Percentiles rank a stretch among this genome's conserved stretches.
Evolutionary conservation across 2,888 invertebrate genomes (phyloP).

Genomic region (Camptogramma bilineatum): DNA sequence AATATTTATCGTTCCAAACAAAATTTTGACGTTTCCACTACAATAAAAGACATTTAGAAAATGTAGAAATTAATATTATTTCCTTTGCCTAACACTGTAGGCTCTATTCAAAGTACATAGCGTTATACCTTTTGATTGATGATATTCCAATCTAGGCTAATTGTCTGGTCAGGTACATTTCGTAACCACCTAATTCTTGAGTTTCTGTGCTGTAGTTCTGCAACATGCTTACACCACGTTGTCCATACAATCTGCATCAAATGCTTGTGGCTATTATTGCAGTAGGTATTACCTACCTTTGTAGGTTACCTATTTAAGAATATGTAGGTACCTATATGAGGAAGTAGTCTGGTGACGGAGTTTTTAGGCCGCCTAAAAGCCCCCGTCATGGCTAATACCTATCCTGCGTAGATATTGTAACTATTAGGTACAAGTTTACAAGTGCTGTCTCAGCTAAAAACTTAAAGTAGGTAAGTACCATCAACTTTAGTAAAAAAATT

Average conservation of each 20-base stretch:
- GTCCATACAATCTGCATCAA: constrained; percentile 25
- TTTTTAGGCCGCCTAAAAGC: too few relatives aligned
- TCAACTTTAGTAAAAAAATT: too few relatives aligned
- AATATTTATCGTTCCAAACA: constrained; percentile 82
- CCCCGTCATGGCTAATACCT: too few relatives aligned
- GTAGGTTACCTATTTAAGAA: background rate
- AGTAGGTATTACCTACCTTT: background rate
- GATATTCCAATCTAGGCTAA: constrained; percentile 30
- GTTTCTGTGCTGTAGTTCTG: constrained; percentile 29
- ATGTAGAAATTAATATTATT: background rate
- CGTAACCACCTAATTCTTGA: constrained; percentile 12
- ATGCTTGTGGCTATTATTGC: background rate
- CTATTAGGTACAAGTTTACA: too few relatives aligned
- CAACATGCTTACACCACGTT: constrained; percentile 36
- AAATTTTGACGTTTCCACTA: constrained; percentile 26
- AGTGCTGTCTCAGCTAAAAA: too few relatives aligned
- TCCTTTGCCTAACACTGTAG: too few relatives aligned
- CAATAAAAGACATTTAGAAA: constrained; percentile 7
- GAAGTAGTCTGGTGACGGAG: too few relatives aligned
- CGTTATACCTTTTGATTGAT: constrained; percentile 33
- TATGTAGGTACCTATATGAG: background rate
- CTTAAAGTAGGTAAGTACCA: too few relatives aligned
- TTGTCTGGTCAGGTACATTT: constrained; percentile 18
- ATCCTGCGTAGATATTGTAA: too few relatives aligned
- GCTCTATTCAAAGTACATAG: too few relatives aligned